phyloP scores from a whole-genome alignment of 2,797 vertebrate genomes.

The Naso thynnoides region DNA sequence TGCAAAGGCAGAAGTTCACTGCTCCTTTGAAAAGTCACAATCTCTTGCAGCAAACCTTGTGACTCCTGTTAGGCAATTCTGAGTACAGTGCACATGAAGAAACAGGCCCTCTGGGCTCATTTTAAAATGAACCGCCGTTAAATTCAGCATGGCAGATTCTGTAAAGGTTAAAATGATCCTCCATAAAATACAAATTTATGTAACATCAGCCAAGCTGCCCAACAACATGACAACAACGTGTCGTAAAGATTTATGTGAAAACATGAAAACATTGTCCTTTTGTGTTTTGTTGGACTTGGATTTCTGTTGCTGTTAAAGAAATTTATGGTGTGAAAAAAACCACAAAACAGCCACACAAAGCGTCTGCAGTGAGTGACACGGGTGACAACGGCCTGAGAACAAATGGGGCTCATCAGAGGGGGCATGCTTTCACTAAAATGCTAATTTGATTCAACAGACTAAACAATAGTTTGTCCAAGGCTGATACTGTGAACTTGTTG shows the following conservation, averaged over 20 bases:
- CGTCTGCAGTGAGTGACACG: slow-evolving; percentile 20
- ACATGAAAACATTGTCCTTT: not conserved
- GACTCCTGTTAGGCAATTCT: slow-evolving; percentile 36
- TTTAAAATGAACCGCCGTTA: not conserved
- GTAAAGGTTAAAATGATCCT: not conserved
- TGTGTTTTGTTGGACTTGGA: not conserved
- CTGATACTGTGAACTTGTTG: not conserved
- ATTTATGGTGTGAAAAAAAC: slow-evolving; percentile 40
- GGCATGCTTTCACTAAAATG: slow-evolving; percentile 55
- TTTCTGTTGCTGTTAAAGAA: not conserved
- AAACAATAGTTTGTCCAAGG: slow-evolving; percentile 30
- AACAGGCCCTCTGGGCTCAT: not conserved
- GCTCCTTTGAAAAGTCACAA: slow-evolving; percentile 43
- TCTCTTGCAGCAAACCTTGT: slow-evolving; percentile 35
- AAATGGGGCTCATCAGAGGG: slow-evolving; percentile 32
- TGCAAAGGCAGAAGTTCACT: slow-evolving; percentile 35
- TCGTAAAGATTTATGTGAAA: slow-evolving; percentile 1
- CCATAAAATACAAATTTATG: not conserved
- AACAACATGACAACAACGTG: not conserved
- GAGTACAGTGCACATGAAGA: no score
- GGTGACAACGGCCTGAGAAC: slow-evolving; percentile 43
- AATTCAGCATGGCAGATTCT: not conserved
- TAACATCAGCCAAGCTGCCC: not conserved
- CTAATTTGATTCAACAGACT: slow-evolving; percentile 48
- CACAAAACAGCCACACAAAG: slow-evolving; percentile 37